Evolutionary conservation across 1,140 invertebrate species (phyloP).

Genomic region (Drusus annulatus): DNA sequence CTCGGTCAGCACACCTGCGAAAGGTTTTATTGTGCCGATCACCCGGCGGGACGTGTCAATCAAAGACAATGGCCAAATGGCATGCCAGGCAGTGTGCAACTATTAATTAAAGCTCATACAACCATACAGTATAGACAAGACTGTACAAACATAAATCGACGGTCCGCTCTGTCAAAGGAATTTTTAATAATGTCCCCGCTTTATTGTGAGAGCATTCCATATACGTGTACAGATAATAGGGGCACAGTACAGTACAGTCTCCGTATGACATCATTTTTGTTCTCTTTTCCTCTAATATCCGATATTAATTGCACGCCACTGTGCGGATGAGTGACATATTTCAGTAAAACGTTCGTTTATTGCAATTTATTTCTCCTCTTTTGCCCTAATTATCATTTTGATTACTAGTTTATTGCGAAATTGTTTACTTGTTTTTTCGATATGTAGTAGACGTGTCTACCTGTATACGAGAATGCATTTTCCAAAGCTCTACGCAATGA

Average conservation of each 20-base stretch:
- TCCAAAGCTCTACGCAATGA: too few relatives aligned
- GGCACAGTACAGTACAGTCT: neutral
- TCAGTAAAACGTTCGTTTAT: neutral
- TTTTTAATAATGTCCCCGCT: constrained; percentile 67
- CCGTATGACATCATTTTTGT: neutral
- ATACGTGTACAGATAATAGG: neutral
- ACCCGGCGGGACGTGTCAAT: constrained; percentile 38
- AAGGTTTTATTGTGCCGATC: neutral
- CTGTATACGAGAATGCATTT: too few relatives aligned
- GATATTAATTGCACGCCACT: constrained; percentile 32
- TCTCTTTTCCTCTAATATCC: constrained; percentile 31
- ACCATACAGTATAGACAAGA: neutral
- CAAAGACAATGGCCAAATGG: constrained; percentile 48
- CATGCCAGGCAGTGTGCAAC: constrained; percentile 19
- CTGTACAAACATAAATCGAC: constrained; percentile 64
- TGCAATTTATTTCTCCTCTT: neutral
- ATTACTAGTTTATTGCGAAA: too few relatives aligned
- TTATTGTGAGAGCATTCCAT: constrained; percentile 31
- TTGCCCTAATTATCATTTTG: too few relatives aligned
- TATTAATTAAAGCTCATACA: constrained; percentile 51
- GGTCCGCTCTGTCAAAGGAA: constrained; percentile 67
- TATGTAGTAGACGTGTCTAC: too few relatives aligned
- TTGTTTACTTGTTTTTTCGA: too few relatives aligned
- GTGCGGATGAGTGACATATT: constrained; percentile 15
- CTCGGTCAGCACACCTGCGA: constrained; percentile 26